Percentiles rank a stretch among this genome's conserved stretches.
Conservation (phyloP, 2,113 vertebrate species). For the Furnarius figulus region DNA sequence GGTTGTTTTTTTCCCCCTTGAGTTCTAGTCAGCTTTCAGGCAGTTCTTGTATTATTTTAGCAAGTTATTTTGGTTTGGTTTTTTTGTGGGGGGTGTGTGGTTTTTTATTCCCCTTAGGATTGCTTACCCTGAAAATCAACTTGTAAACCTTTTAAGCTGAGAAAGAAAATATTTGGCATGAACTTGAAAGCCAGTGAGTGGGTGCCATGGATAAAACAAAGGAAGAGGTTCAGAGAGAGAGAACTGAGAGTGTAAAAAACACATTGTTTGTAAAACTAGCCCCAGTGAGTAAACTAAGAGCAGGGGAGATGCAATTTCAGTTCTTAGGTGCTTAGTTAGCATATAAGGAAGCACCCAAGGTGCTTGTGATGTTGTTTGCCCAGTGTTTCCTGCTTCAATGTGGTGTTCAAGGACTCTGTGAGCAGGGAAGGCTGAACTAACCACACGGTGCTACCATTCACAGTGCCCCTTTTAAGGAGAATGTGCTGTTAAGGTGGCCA, state of each 20-base stretch:
- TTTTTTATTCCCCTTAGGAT: not conserved
- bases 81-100: not conserved
- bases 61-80: not conserved
- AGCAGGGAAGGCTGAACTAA: not conserved
- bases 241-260: not conserved
- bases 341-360: not conserved
- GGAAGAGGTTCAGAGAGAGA: not conserved
- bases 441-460: rapidly evolving
- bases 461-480: not conserved
- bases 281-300: not conserved
- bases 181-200: not conserved
- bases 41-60: not conserved
- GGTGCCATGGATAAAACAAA: not conserved
- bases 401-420: not conserved
- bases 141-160: not conserved
- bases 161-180: not conserved
- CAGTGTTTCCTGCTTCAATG: not conserved
- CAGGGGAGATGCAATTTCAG: not conserved
- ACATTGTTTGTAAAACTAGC: not conserved
- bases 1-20: not conserved
- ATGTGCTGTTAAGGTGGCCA: not conserved
- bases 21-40: not conserved
- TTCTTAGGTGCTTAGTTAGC: not conserved
- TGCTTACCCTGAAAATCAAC: not conserved
- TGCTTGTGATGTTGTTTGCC: not conserved